phyloP scores from a whole-genome alignment of 1,140 invertebrate genomes.

The Planococcus citri region DNA sequence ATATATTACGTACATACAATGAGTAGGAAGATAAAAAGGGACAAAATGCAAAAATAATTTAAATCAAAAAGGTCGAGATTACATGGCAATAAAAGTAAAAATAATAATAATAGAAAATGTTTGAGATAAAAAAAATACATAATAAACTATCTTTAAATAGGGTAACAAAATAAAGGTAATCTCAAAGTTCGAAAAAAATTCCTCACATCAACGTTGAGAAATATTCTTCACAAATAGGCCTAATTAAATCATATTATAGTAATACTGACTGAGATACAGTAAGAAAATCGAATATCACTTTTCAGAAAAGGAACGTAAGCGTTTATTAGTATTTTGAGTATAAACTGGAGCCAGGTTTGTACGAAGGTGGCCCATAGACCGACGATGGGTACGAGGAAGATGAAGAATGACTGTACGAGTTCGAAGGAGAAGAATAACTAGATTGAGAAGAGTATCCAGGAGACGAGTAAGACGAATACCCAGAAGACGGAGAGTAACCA shows the following conservation, averaged over 20 bases:
- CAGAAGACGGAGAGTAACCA: neutral
- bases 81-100: neutral
- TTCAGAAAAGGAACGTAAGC: too few species aligned
- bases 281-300: too few species aligned
- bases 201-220: neutral
- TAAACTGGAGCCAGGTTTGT: neutral
- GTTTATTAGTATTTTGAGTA: constrained; percentile 9
- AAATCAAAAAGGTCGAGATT: neutral
- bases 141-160: neutral
- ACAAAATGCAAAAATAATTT: constrained; percentile 1
- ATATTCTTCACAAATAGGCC: too few species aligned
- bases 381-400: neutral
- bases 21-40: neutral
- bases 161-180: neutral
- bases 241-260: too few species aligned
- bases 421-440: neutral
- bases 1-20: too few species aligned
- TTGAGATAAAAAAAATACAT: neutral
- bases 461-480: neutral
- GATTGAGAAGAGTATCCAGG: neutral
- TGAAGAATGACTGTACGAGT: neutral
- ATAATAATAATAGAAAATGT: too few species aligned
- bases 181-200: too few species aligned
- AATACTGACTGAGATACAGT: too few species aligned
- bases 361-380: neutral